Base-by-base conservation (phyloP, 2,888 invertebrate species). In the Galerucella pusilla region DNA sequence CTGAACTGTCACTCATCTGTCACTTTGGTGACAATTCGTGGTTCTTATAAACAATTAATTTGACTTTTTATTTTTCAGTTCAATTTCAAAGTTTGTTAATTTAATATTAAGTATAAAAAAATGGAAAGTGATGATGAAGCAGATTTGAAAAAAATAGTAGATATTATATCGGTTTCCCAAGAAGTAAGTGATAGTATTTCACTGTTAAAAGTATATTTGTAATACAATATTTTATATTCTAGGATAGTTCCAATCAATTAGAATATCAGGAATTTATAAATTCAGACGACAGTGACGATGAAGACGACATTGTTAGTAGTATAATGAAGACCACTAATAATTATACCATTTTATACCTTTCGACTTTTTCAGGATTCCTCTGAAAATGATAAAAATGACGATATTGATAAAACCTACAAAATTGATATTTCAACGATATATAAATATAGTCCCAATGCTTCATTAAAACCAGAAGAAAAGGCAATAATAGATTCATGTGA, bases 401-500 rank as follows among this genome's bases (percentile, higher is more conserved):
- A 75, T 52, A 68, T 67, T 4, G 74, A 72, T 6, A 20, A 75
- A 16, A 25, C 42, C 16, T 12, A 68, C 59, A 65, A 35, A 10
- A 28, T 74, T 20, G 77, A 78, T 46, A 59, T 79, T 42, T 71
- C 72, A 11, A 72, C 61, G 14, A 49, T 77, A 12, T 71, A 77
- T 66, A 76, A 77, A 68, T 77, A 79, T 45, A 72, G 75, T n/a
- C 68, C 72, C 1, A 69, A 68, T 64, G 72, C 76, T 12, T 70
- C 76, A 4, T 74, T 84, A 65, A 80, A 79, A 57, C 66, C 78
- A 42, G 80, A 82, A 68, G 85, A 85, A 80, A 76, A 76, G 68
- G 70, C 63, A 14, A 66, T 81, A n/a, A 82, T 85, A 35, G 80
- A 84, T 49, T 74, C 74, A 12, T 85, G 84, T 67, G n/a, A 59